Evolutionary conservation across 2,888 invertebrate species (phyloP), one percentile per base, ranked within the genome.

Genomic region (Nowickia ferox): DNA sequence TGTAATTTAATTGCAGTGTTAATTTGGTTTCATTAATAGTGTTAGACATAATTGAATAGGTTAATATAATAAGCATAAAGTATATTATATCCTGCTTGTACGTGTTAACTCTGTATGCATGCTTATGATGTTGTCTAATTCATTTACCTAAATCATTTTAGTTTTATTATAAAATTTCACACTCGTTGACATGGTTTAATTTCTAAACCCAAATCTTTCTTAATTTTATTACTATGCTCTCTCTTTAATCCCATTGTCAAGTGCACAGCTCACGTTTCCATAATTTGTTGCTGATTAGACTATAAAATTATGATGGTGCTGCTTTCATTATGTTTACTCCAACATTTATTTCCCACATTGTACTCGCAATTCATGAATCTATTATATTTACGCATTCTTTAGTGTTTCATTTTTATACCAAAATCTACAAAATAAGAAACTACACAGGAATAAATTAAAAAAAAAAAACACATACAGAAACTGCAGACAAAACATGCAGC

Each of bases 271-370:
- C 55, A 65, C 65, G 55, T 53, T 30, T 17, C 15, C 1, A 6
- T 11, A 19, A 38, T 66, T 19, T 51, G 51, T 48, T 19, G 46
- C 40, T 68, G 77, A 77, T 77, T 68, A 59, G 59, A 78, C 68
- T 69, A 59, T 30, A 59, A 68, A 59, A 69, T 69, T n/a, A 42
- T 51, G 22, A 59, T 51, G 42, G 15, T 63, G 30, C 30, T 30
- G 30, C 6, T 46, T 30, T n/a, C 38, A 19, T 61, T 68, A 30
- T 61, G 5, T 22, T 61, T 30, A 30, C 30, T 30, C 5, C 8
- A 48, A 65, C 55, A 76, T 65, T 82, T 82, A 76, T 65, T 82
- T 82, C 82, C 65, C 82, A 82, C 82, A 82, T 81, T 61, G 61
- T 65, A n/a, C n/a, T n/a, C n/a, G n/a, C n/a, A 65, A 48, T 71